Evolutionary conservation across 1,140 invertebrate species (phyloP).

Genomic region (Agrilus planipennis): DNA sequence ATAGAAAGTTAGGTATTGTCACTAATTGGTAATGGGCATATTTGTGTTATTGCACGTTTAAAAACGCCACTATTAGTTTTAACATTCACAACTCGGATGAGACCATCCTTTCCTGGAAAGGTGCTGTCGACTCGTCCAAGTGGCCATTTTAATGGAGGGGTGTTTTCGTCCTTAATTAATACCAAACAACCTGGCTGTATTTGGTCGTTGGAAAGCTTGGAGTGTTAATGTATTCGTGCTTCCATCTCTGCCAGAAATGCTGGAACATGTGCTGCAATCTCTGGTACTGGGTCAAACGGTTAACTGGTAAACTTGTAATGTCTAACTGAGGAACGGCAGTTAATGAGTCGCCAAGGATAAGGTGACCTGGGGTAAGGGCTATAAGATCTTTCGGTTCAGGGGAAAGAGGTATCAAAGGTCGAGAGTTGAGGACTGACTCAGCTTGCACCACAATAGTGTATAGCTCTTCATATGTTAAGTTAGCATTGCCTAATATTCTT

Average conservation of each 20-base stretch:
- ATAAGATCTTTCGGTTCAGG: slow-evolving; percentile 10
- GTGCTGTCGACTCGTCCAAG: slow-evolving; percentile 30
- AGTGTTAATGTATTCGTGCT: not conserved
- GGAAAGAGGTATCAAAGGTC: slow-evolving; percentile 14
- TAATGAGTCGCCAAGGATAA: slow-evolving; percentile 26
- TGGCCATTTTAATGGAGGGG: slow-evolving; percentile 17
- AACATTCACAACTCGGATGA: slow-evolving; percentile 7
- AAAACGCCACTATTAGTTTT: not conserved
- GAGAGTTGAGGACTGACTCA: slow-evolving; percentile 20
- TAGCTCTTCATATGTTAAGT: slow-evolving; percentile 17
- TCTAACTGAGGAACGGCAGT: slow-evolving; percentile 15
- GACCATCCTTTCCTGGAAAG: slow-evolving; percentile 12
- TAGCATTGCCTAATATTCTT: slow-evolving; percentile 12
- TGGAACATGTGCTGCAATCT: slow-evolving; percentile 10
- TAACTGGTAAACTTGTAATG: slow-evolving; percentile 6
- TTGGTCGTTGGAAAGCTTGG: not conserved
- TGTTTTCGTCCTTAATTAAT: slow-evolving; percentile 17
- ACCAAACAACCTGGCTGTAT: slow-evolving; percentile 14
- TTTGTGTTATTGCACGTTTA: too few relatives aligned
- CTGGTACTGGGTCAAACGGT: slow-evolving; percentile 11
- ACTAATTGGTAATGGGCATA: too few relatives aligned
- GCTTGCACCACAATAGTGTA: slow-evolving; percentile 15
- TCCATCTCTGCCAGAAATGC: slow-evolving; percentile 15
- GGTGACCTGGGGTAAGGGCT: slow-evolving; percentile 27
- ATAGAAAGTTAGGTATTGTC: too few relatives aligned